Conservation (phyloP, 2,888 invertebrate genomes). For the Syritta pipiens region DNA sequence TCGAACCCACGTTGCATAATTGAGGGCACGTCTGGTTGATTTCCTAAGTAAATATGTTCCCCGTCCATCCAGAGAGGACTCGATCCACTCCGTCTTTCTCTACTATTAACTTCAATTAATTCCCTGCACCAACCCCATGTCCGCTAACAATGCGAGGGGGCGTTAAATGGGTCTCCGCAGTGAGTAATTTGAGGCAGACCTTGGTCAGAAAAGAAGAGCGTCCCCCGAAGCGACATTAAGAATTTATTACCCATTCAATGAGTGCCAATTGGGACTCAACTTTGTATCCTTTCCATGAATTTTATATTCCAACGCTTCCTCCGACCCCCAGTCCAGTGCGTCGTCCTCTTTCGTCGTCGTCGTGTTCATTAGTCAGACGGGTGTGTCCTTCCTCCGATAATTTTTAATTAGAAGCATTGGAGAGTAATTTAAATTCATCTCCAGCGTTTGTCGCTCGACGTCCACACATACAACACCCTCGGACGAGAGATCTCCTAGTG, state of each 20-base stretch:
- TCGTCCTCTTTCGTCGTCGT: slow-evolving; percentile 3
- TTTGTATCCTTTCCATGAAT: slow-evolving; percentile 57
- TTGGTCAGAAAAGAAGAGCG: slow-evolving; percentile 5
- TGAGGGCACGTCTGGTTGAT: background rate
- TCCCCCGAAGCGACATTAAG: slow-evolving; percentile 40
- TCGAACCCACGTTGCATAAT: no score
- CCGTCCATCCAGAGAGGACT: background rate
- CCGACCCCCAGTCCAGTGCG: slow-evolving; percentile 42
- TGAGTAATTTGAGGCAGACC: slow-evolving; percentile 19
- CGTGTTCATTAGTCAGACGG: slow-evolving; percentile 10
- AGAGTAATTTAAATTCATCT: slow-evolving; percentile 65
- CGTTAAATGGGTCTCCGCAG: slow-evolving; percentile 23
- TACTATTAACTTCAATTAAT: background rate
- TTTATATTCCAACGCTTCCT: slow-evolving; percentile 45
- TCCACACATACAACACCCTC: no score
- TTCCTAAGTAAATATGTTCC: background rate
- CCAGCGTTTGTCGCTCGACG: slow-evolving; percentile 10
- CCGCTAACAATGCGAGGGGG: slow-evolving; percentile 2
- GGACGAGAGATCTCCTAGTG: slow-evolving; percentile 28
- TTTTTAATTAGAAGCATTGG: slow-evolving; percentile 64
- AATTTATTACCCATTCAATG: slow-evolving; percentile 65
- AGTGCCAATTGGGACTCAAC: slow-evolving; percentile 59
- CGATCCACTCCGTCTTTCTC: background rate
- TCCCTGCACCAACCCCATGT: background rate
- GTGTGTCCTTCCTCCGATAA: slow-evolving; percentile 35